Evolutionary conservation across 1,140 invertebrate genomes (phyloP), one percentile per base, ranked within the genome.

Genomic region (Babylonia areolata): DNA sequence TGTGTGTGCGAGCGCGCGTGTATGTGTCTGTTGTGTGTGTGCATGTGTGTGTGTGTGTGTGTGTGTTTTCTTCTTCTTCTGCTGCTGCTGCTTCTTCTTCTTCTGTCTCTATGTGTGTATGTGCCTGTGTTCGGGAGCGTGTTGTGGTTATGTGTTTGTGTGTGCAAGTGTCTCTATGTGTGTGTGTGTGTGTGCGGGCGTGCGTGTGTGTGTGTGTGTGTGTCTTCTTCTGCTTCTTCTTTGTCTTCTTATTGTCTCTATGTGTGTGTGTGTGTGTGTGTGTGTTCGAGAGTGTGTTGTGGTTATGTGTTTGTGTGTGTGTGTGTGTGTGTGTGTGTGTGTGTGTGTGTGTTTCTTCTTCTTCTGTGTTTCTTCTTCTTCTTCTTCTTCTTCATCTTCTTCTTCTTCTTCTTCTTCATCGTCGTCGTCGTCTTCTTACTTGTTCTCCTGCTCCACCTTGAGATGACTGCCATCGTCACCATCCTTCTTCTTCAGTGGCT

Each of bases 21-120:
- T n/a, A n/a, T n/a, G n/a, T n/a, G n/a, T n/a, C n/a, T n/a, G n/a
- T 35, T 77, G 73, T 77, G 15, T 77, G 73, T 77, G 15, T 77
- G 39, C 40, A 17, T 77, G 75, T 40, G 9, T 39, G 75, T 40
- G 9, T 77, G 75, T 5, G 9, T 77, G 37, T 39, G 75, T 77
- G 37, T 75, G 31, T 75, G 71, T 35, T 23, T 75, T 51, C 20
- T 51, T 20, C 6, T 11, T 69, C 9, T 69, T 5, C 28, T 5
- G 5, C 9, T 69, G 64, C 11, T 77, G 37, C 40, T 35, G 0
- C 2, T 77, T n/a, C n/a, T n/a, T n/a, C n/a, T n/a, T n/a, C n/a
- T 5, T 77, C 37, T 77, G 35, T 40, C 9, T 17, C 3, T 77
- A 37, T 40, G 0, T 77, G 35, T 35, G 71, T 77, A 28, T 77